Base-by-base conservation (phyloP, 2,797 vertebrate genomes). In the Syngnathus acus region DNA sequence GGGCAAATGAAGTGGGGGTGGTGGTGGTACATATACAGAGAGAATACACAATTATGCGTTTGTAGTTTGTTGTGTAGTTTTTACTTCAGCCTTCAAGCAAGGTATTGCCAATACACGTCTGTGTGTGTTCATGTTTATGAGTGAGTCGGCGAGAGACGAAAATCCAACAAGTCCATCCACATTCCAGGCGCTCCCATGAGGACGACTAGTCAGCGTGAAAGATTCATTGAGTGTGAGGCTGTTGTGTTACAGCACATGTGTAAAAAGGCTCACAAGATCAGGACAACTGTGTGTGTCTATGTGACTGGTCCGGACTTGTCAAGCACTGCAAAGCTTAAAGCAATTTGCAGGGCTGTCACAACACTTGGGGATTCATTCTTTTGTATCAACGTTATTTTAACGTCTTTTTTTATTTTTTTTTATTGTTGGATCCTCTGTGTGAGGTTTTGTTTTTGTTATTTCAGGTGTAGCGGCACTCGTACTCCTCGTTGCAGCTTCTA, bases 131-230 rank as follows among this genome's bases (percentile, higher is more conserved):
- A 32, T 8, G 14, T 19, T 6, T 38, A n/a, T 57, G 45, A n/a
- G n/a, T 67, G 23, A 62, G 10, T 63, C 8, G 26, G 7, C 53
- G 19, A 50, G 48, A 70, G 71, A 72, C 70, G 70, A 74, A 78
- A 76, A 65, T 38, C 65, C 68, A 32, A 23, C 16, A 19, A 16
- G 6, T 57, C 14, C 23, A 57, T 70, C 65, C 5, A 48, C 80
- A 86, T 88, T 87, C 77, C 74, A 78, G 55, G 68, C 5, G 58
- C 57, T 84, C 86, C 82, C 82, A 70, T 60, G 71, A 72, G 83
- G 72, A 79, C 62, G 74, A 78, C 62, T 70, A 69, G 5, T 14
- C 74, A 1, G 32, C 79, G 76, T 74, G 81, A 80, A 70, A 78
- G 69, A 64, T 78, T 83, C 83, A 84, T 86, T 85, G 84, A 68